A percentile compares a stretch with the other conserved stretches of the same genome.
phyloP scores from a whole-genome alignment of 2,888 invertebrate genomes.

The Lathronympha strigana region DNA sequence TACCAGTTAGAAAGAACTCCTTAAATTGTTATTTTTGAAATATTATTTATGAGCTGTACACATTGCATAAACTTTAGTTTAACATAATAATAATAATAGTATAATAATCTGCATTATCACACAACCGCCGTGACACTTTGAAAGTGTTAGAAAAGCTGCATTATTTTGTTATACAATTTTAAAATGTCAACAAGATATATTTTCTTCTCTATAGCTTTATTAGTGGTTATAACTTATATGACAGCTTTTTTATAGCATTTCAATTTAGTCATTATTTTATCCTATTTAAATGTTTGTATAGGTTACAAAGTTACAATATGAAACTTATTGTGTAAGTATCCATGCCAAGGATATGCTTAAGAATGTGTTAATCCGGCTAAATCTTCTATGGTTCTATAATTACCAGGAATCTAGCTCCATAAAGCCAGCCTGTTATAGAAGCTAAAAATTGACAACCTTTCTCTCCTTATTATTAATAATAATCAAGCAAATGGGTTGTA shows the following conservation, averaged over 20 bases:
- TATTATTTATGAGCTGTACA: too few species aligned
- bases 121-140: slow-evolving; percentile 47
- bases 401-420: too few species aligned
- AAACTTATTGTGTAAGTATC: background rate
- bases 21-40: too few species aligned
- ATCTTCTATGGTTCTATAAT: too few species aligned
- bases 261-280: slow-evolving; percentile 36
- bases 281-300: slow-evolving; percentile 38
- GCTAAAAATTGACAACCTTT: too few species aligned
- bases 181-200: background rate
- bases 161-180: slow-evolving; percentile 24
- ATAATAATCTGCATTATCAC: slow-evolving; percentile 46
- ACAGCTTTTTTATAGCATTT: slow-evolving; percentile 46
- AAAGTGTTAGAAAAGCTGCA: slow-evolving; percentile 53
- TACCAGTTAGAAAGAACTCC: too few species aligned
- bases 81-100: too few species aligned
- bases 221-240: background rate
- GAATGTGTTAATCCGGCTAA: too few species aligned
- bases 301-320: slow-evolving; percentile 48
- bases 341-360: background rate
- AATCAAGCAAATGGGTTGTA: too few species aligned
- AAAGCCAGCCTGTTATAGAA: too few species aligned
- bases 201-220: background rate
- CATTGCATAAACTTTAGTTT: too few species aligned
- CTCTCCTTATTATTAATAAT: too few species aligned